These are phyloP conservation scores for Dolichoris vasculosae DNA, from an alignment of 1,140 invertebrate species.

Conservation along the genomic window DNA sequence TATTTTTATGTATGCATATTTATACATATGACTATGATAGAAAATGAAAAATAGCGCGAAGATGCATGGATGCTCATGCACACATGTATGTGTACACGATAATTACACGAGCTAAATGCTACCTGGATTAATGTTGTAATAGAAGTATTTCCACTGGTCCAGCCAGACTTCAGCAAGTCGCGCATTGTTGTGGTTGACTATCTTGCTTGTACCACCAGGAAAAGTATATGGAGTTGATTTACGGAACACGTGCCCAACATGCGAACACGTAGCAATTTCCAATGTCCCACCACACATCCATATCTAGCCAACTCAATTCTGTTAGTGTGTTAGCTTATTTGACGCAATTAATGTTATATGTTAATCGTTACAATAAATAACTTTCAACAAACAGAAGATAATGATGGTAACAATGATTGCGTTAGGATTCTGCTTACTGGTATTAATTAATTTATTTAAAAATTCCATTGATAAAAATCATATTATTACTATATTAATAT, in stretches of 20 bases:
- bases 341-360: conserved; percentile 17
- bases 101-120: conserved; percentile 55
- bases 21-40: neutral
- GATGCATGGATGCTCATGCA: neutral
- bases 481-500: conserved; percentile 12
- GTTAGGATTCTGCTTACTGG: neutral
- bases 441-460: conserved; percentile 15
- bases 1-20: neutral
- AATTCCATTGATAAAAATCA: neutral
- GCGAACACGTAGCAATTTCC: conserved; percentile 93
- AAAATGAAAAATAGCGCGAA: neutral
- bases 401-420: conserved; percentile 19
- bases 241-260: conserved; percentile 97
- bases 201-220: conserved; percentile 97
- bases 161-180: conserved; percentile 97
- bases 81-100: conserved; percentile 9
- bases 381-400: neutral
- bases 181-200: conserved; percentile 99
- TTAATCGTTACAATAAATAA: conserved; percentile 29
- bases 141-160: conserved; percentile 98
- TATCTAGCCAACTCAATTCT: conserved; percentile 81
- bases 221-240: conserved; percentile 99
- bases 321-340: conserved; percentile 54
- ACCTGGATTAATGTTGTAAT: conserved; percentile 98
- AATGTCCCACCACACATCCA: conserved; percentile 97